phyloP scores from a whole-genome alignment of 2,888 invertebrate species.

The Byasa hedistus region DNA sequence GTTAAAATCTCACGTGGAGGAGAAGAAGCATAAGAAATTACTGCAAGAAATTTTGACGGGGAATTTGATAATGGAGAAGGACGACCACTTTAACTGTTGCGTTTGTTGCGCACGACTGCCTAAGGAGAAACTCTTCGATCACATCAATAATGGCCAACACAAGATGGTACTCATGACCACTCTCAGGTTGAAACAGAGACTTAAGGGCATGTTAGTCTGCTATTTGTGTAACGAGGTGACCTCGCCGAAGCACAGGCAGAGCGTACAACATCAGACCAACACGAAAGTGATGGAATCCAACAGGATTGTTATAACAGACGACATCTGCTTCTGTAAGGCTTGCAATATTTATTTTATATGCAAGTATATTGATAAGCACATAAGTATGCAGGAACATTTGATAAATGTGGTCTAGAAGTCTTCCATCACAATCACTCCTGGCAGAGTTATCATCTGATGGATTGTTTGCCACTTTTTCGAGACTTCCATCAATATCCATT shows the following conservation, averaged over 20 bases:
- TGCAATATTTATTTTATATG: constrained; percentile 1
- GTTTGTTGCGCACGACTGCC: neutral
- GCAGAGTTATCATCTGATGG: neutral
- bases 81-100: neutral
- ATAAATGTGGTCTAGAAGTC: neutral
- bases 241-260: neutral
- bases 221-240: neutral
- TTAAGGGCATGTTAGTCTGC: neutral
- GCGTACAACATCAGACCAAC: constrained; percentile 9
- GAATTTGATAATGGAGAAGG: neutral
- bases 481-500: neutral
- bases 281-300: neutral
- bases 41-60: neutral
- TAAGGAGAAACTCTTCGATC: neutral
- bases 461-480: neutral
- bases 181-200: neutral
- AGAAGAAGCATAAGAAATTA: neutral
- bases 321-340: constrained; percentile 11
- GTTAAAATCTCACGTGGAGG: constrained; percentile 2
- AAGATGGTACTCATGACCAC: neutral
- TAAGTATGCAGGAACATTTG: constrained; percentile 8
- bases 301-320: neutral
- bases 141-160: neutral
- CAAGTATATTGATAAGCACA: neutral
- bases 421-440: neutral